These are phyloP conservation scores for Pseudomyrmex cubaensis DNA, from an alignment of 1,140 invertebrate genomes.

Conservation along the genomic window DNA sequence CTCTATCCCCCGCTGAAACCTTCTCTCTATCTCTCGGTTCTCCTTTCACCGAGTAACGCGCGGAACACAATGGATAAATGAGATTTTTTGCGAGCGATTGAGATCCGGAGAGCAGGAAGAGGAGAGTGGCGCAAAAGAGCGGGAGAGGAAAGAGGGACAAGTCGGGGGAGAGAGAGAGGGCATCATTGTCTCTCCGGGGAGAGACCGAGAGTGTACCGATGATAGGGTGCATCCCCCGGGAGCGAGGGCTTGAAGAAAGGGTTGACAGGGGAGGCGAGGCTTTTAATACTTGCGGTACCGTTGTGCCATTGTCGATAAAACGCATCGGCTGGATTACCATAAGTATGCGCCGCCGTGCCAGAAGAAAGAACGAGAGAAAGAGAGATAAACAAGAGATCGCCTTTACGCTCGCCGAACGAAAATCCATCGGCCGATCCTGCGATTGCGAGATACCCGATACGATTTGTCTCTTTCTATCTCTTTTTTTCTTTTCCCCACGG, in stretches of 20 bases:
- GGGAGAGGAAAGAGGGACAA: conserved; percentile 49
- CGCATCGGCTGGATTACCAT: conserved; percentile 81
- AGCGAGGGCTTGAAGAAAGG: conserved; percentile 80
- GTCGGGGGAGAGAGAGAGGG: conserved; percentile 68
- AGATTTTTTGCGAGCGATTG: conserved; percentile 84
- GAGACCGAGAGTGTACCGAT: conserved; percentile 80
- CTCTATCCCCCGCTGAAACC: conserved; percentile 29
- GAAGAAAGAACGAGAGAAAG: conserved; percentile 15
- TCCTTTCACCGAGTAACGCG: conserved; percentile 74
- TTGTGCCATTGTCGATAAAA: conserved; percentile 81
- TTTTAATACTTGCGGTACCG: conserved; percentile 82
- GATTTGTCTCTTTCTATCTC: not conserved
- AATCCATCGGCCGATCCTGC: conserved; percentile 11
- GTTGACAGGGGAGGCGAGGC: conserved; percentile 82
- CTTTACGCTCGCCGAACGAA: conserved; percentile 33
- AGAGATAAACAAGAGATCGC: conserved; percentile 40
- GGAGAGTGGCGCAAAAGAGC: conserved; percentile 56
- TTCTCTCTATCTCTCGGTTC: conserved; percentile 40
- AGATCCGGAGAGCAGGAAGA: conserved; percentile 77
- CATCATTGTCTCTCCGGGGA: conserved; percentile 82
- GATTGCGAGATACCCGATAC: conserved; percentile 25
- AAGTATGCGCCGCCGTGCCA: conserved; percentile 70
- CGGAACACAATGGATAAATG: conserved; percentile 83
- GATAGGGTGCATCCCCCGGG: conserved; percentile 83
- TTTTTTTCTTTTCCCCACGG: no score